These are phyloP conservation scores for Campoletis sonorensis DNA, from an alignment of 1,140 invertebrate species.

Conservation along the genomic window DNA sequence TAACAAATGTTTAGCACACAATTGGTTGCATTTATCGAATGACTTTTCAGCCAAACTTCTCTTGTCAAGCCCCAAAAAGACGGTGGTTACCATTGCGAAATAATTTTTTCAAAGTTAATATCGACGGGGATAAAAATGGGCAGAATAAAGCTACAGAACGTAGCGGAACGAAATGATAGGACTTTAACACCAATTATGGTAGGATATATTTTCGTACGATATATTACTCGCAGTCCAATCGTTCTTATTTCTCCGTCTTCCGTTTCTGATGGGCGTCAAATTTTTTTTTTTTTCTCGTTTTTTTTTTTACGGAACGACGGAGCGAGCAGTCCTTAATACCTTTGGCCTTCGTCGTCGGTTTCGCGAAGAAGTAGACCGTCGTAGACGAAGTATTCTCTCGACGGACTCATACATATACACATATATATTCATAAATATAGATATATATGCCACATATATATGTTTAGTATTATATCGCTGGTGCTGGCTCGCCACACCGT, in stretches of 20 bases:
- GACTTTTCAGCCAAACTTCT: no score
- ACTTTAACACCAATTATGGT: slow-evolving; percentile 11
- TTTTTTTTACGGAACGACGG: slow-evolving; percentile 4
- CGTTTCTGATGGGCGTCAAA: slow-evolving; percentile 6
- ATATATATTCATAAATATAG: background rate
- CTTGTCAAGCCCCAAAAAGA: no score
- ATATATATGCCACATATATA: background rate
- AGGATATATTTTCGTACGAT: background rate
- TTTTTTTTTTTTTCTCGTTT: background rate
- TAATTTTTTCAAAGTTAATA: no score
- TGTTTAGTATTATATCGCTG: background rate
- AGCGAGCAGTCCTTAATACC: slow-evolving; percentile 15
- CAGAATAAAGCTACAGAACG: no score
- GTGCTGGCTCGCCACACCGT: slow-evolving; percentile 19
- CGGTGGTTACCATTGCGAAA: no score
- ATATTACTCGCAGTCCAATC: background rate
- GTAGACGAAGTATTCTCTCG: slow-evolving; percentile 21
- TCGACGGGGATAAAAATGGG: no score
- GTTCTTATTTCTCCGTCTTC: slow-evolving; percentile 18
- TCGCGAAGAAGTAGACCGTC: slow-evolving; percentile 19
- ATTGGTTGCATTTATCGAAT: no score
- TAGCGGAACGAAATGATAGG: background rate
- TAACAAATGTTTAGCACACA: no score
- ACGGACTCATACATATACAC: background rate
- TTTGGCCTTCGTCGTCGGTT: slow-evolving; percentile 28